These are phyloP conservation scores for Orius laevigatus DNA, from an alignment of 1,140 invertebrate species.

Conservation along the genomic window DNA sequence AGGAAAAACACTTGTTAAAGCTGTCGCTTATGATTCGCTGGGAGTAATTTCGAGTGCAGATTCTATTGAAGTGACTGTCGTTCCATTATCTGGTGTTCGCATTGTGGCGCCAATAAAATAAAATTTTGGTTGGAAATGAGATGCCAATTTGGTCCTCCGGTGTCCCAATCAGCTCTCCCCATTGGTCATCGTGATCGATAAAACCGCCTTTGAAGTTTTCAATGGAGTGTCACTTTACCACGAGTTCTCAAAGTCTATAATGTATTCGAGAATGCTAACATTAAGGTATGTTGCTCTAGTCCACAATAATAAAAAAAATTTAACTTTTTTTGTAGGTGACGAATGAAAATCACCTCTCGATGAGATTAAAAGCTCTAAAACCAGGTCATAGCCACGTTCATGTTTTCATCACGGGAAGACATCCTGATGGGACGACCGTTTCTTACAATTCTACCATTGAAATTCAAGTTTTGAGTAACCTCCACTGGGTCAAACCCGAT, in stretches of 20 bases:
- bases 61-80: conserved; percentile 47
- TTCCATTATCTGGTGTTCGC: conserved; percentile 48
- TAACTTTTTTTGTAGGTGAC: conserved; percentile 21
- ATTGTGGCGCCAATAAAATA: conserved; percentile 50
- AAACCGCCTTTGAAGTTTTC: conserved; percentile 40
- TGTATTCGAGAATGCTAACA: conserved; percentile 31
- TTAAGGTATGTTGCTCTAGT: conserved; percentile 22
- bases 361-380: conserved; percentile 31
- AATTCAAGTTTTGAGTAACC: conserved; percentile 46
- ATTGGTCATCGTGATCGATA: conserved; percentile 43
- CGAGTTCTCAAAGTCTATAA: conserved; percentile 32
- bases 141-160: conserved; percentile 58
- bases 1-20: conserved; percentile 43
- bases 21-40: conserved; percentile 50
- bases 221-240: conserved; percentile 40
- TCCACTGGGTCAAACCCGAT: conserved; percentile 37
- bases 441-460: conserved; percentile 25
- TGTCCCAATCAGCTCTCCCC: conserved; percentile 43
- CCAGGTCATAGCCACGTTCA: conserved; percentile 34
- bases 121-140: conserved; percentile 49
- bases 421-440: conserved; percentile 26
- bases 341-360: conserved; percentile 25
- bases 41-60: conserved; percentile 46
- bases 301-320: conserved; percentile 21
- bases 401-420: conserved; percentile 33